phyloP scores from a whole-genome alignment of 2,888 invertebrate genomes.

The Drosophila neonasuta region DNA sequence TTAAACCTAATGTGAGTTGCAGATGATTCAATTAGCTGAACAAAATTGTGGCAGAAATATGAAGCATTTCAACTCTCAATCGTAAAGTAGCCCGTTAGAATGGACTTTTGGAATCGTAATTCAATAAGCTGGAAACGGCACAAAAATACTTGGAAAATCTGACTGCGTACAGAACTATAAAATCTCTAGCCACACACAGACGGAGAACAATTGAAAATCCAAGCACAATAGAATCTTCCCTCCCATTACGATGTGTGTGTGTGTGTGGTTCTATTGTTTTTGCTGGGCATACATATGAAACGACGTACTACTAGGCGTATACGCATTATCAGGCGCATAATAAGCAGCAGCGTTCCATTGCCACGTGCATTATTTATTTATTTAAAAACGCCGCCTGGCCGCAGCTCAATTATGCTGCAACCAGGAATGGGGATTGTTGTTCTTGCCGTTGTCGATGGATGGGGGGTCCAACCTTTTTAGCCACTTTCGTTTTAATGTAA shows the following conservation, averaged over 20 bases:
- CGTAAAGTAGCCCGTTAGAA: too few relatives aligned
- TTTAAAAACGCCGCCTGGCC: conserved; percentile 65
- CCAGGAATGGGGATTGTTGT: conserved; percentile 2
- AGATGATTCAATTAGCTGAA: conserved; percentile 1
- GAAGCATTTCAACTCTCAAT: too few relatives aligned
- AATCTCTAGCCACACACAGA: conserved; percentile 8
- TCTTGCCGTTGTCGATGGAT: not conserved
- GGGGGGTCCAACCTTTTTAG: conserved; percentile 70
- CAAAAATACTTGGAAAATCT: conserved; percentile 1
- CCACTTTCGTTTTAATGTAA: conserved; percentile 79
- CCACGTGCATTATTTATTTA: conserved; percentile 73
- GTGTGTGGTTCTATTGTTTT: conserved; percentile 37
- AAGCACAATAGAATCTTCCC: conserved; percentile 23
- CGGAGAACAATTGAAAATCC: conserved; percentile 35
- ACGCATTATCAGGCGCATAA: conserved; percentile 68
- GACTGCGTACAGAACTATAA: conserved; percentile 29
- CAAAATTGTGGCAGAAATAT: too few relatives aligned
- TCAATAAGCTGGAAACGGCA: conserved; percentile 22
- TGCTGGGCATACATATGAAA: conserved; percentile 1
- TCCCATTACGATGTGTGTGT: not conserved
- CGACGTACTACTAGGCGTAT: conserved; percentile 40
- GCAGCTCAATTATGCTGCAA: conserved; percentile 57
- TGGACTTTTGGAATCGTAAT: conserved; percentile 8
- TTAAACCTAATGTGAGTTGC: conserved; percentile 17
- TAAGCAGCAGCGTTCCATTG: conserved; percentile 54